These are phyloP conservation scores for Malthinus flaveolus DNA, from an alignment of 2,888 invertebrate genomes.

Conservation along the genomic window DNA sequence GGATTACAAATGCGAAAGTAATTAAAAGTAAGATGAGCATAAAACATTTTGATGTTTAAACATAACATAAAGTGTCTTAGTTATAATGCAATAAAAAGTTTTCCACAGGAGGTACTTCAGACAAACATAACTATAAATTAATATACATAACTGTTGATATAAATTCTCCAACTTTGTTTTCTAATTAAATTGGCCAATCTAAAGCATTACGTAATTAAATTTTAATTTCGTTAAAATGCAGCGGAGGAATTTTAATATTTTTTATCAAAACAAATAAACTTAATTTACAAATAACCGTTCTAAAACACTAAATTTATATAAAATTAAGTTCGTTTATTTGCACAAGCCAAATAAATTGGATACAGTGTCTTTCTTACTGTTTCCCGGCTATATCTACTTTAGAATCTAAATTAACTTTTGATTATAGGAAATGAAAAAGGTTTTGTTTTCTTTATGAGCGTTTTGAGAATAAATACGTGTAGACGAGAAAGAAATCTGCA, in stretches of 20 bases:
- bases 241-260: conserved; percentile 14
- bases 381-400: neutral
- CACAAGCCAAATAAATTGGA: too few species aligned
- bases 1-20: conserved; percentile 1
- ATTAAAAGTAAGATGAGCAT: conserved; percentile 3
- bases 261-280: neutral
- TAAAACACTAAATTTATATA: too few species aligned
- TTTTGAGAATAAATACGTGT: conserved; percentile 1
- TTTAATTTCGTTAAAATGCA: conserved; percentile 21
- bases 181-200: conserved; percentile 23
- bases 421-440: conserved; percentile 7
- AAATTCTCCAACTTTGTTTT: conserved; percentile 20
- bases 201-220: conserved; percentile 23
- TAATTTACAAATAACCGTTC: too few species aligned
- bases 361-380: too few species aligned
- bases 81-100: conserved; percentile 6
- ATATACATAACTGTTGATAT: conserved; percentile 13
- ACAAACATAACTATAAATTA: conserved; percentile 22
- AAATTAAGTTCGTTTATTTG: too few species aligned
- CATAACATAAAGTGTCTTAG: neutral
- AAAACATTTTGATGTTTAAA: conserved; percentile 1
- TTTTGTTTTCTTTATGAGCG: conserved; percentile 6
- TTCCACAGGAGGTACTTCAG: neutral
- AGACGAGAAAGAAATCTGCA: conserved; percentile 10
- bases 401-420: conserved; percentile 11